phyloP scores from a whole-genome alignment of 2,797 vertebrate species.

The Trichosurus vulpecula region DNA sequence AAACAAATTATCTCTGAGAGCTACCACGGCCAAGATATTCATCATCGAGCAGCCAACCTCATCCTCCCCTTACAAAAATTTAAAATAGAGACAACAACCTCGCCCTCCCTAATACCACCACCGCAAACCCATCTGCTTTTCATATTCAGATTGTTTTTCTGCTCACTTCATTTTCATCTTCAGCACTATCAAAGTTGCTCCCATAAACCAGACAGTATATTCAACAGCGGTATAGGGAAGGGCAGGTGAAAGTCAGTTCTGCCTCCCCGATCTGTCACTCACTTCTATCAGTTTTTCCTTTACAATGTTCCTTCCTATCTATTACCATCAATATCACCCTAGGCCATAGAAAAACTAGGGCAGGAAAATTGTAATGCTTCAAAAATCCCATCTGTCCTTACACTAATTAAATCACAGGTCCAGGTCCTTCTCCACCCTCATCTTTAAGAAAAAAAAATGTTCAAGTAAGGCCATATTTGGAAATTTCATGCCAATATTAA shows the following conservation, averaged over 20 bases:
- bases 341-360: not conserved
- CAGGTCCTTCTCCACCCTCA: constrained; percentile 1
- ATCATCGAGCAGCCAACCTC: not conserved
- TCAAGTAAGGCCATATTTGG: constrained; percentile 37
- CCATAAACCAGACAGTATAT: constrained; percentile 35
- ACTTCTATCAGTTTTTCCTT: not conserved
- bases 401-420: constrained; percentile 14
- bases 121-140: not conserved
- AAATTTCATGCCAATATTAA: constrained; percentile 26
- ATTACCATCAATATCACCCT: not conserved
- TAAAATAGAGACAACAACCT: not conserved
- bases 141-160: not conserved
- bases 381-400: not conserved
- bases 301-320: not conserved
- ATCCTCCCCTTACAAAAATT: not conserved
- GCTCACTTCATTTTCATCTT: not conserved
- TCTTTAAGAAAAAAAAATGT: constrained; percentile 16
- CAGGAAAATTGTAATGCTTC: constrained; percentile 8
- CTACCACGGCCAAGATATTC: not conserved
- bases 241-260: not conserved
- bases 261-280: not conserved
- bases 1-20: not conserved
- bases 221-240: not conserved
- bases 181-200: constrained; percentile 46
- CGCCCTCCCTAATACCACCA: not conserved